phyloP scores from a whole-genome alignment of 2,888 invertebrate genomes.

The Anthoptus insignis region DNA sequence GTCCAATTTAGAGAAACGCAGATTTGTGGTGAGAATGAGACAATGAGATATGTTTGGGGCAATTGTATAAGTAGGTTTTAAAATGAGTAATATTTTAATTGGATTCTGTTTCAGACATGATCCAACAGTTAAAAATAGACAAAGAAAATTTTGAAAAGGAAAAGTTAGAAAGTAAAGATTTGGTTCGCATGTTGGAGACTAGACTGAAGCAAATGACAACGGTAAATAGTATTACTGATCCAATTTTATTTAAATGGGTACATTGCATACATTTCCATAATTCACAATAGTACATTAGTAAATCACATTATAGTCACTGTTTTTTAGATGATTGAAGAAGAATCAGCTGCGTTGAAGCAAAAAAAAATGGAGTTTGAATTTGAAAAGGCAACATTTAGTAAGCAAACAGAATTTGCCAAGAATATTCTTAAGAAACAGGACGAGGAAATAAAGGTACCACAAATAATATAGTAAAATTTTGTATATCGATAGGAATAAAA shows the following conservation, averaged over 20 bases:
- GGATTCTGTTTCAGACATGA: slow-evolving; percentile 78
- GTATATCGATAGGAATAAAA: too few relatives aligned
- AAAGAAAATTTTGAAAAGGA: slow-evolving; percentile 85
- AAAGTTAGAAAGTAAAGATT: slow-evolving; percentile 81
- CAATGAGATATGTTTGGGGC: too few relatives aligned
- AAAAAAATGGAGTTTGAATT: slow-evolving; percentile 88
- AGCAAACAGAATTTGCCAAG: slow-evolving; percentile 87
- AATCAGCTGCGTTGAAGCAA: slow-evolving; percentile 80
- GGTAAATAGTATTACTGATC: too few relatives aligned
- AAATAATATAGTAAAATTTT: too few relatives aligned
- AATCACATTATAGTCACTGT: too few relatives aligned
- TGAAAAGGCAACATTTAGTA: slow-evolving; percentile 87
- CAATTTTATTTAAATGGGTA: too few relatives aligned
- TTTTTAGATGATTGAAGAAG: slow-evolving; percentile 78
- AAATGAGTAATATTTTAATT: too few relatives aligned
- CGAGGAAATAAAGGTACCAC: slow-evolving; percentile 86
- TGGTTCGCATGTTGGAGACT: slow-evolving; percentile 84
- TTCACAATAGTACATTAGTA: too few relatives aligned
- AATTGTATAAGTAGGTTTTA: too few relatives aligned
- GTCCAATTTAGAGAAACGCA: slow-evolving; percentile 85
- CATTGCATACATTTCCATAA: too few relatives aligned
- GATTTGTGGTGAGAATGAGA: slow-evolving; percentile 81
- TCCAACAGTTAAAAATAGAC: slow-evolving; percentile 84
- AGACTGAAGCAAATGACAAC: slow-evolving; percentile 87
- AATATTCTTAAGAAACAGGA: slow-evolving; percentile 86